A percentile compares a stretch with the other conserved stretches of the same genome.
These are phyloP conservation scores for Orthosia incerta DNA, from an alignment of 2,888 invertebrate species.

Conservation along the genomic window DNA sequence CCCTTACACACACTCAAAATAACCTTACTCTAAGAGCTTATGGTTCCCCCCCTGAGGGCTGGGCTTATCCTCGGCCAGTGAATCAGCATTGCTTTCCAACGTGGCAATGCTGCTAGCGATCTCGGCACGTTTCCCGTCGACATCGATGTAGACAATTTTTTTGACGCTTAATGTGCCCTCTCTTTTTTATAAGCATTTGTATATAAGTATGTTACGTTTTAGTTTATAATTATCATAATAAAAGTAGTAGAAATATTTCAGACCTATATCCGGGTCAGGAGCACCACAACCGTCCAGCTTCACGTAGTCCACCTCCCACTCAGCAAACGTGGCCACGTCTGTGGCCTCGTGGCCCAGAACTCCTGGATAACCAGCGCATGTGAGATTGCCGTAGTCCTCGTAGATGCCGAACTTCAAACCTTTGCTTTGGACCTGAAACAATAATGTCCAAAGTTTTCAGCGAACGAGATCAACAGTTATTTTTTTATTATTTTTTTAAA, in stretches of 20 bases:
- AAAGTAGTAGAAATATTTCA: background rate
- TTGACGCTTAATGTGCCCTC: too few relatives aligned
- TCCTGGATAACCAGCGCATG: slow-evolving; percentile 95
- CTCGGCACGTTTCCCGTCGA: too few relatives aligned
- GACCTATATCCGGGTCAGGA: slow-evolving; percentile 82
- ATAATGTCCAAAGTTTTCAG: background rate
- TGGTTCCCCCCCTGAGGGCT: too few relatives aligned
- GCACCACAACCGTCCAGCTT: slow-evolving; percentile 96
- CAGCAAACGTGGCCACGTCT: slow-evolving; percentile 94
- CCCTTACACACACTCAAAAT: too few relatives aligned
- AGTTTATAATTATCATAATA: too few relatives aligned
- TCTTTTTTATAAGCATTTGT: too few relatives aligned
- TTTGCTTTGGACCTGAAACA: slow-evolving; percentile 92
- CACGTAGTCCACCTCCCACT: slow-evolving; percentile 95
- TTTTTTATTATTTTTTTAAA: background rate
- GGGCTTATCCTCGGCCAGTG: too few relatives aligned
- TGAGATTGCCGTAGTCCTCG: slow-evolving; percentile 94
- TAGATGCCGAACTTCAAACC: slow-evolving; percentile 96
- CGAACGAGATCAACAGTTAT: background rate
- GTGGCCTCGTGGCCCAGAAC: slow-evolving; percentile 92
- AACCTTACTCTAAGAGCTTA: too few relatives aligned
- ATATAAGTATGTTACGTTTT: too few relatives aligned
- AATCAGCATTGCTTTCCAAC: too few relatives aligned
- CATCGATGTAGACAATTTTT: too few relatives aligned
- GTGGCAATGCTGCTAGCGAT: too few relatives aligned